Conservation (phyloP, 2,888 invertebrate genomes). For the Drosophila ezoana region DNA sequence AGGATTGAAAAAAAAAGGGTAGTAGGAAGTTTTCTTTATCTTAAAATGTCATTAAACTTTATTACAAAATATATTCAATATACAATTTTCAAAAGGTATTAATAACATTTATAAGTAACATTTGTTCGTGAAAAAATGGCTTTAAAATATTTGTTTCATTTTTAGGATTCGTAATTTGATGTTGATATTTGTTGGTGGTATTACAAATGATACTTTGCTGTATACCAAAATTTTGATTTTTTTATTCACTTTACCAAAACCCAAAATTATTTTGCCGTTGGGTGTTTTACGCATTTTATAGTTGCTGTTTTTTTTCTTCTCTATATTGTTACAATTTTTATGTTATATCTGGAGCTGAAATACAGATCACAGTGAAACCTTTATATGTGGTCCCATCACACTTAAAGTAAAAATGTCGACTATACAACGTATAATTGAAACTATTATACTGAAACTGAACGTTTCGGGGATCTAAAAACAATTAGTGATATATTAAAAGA, state of each 20-base stretch:
- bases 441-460: constrained; percentile 30
- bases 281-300: constrained; percentile 13
- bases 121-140: constrained; percentile 40
- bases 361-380: constrained; percentile 41
- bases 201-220: constrained; percentile 10
- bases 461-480: constrained; percentile 38
- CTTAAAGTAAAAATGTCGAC: constrained; percentile 28
- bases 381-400: constrained; percentile 30
- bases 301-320: constrained; percentile 23
- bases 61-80: constrained; percentile 31
- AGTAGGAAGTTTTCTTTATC: no score
- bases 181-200: constrained; percentile 14
- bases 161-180: constrained; percentile 6
- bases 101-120: constrained; percentile 19
- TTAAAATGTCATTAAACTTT: constrained; percentile 26
- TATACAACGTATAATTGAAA: constrained; percentile 33
- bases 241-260: constrained; percentile 4
- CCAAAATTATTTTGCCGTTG: constrained; percentile 14
- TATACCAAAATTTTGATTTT: constrained; percentile 10
- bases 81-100: constrained; percentile 25
- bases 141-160: constrained; percentile 22
- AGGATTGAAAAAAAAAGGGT: no score
- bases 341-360: constrained; percentile 24
- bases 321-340: constrained; percentile 7
- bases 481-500: constrained; percentile 36